Base-by-base conservation (phyloP, 2,797 vertebrate genomes). In the Avahi laniger region DNA sequence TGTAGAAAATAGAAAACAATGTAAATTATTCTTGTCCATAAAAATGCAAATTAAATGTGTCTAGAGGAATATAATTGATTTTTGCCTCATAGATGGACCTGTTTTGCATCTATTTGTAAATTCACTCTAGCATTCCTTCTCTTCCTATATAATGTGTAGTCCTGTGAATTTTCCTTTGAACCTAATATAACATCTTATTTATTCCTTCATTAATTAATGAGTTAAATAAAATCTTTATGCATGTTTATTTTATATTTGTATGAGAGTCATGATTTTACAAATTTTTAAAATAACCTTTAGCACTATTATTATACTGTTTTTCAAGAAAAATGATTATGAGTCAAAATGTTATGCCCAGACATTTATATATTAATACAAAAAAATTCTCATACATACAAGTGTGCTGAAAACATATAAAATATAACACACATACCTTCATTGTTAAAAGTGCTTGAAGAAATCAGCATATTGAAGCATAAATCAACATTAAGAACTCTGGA, bases 1-100 rank as follows among this genome's bases (percentile, higher is more conserved):
- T 80, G 13, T 7, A 79, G 18, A 73, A 89, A 48, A 79, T 78
- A 52, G 63, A 28, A 26, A 85, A 57, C 70, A 59, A 69, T n/a
- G 14, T 59, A 88, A 87, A 88, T 95, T 83, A 89, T 79, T 76
- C 13, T 43, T 72, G 28, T n/a, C 85, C 72, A 84, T 79, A 78
- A 93, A 92, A 95, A 89, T 84, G 24, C 26, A 89, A 93, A 84
- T 67, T 81, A 67, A 78, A 81, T 91, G 33, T 61, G 18, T 72
- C 63, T 72, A 61, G 41, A 30, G 18, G 46, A 78, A 95, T 78
- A 83, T 35, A 84, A 93, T 67, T 84, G 87, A 94, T 80, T 61
- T 78, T 70, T 78, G 61, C 61, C 52, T 78, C 35, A 15, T 18
- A 50, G 69, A 24, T 35, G 33, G 69, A 50, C 30, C n/a, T 82